These are phyloP conservation scores for Catharus bicknelli DNA, from an alignment of 2,113 vertebrate species.

Conservation along the genomic window DNA sequence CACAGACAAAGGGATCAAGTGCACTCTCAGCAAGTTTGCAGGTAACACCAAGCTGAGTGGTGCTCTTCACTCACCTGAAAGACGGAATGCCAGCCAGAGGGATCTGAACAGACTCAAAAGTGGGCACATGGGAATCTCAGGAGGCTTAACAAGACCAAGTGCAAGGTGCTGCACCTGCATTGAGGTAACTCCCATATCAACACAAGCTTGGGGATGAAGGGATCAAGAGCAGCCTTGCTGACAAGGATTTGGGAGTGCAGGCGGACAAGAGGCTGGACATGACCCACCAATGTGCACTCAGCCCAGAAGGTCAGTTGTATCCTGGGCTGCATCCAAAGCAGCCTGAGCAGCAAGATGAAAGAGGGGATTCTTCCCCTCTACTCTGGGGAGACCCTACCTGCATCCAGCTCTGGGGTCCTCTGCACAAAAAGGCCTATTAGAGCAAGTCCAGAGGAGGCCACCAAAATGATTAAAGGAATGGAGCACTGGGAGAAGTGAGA, in stretches of 20 bases:
- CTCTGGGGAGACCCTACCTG: not conserved
- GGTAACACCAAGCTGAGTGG: not conserved
- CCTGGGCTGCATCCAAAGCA: not conserved
- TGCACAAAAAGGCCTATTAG: not conserved
- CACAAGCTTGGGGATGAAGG: not conserved
- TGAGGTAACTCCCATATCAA: rapidly evolving
- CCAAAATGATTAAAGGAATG: not conserved
- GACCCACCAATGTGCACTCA: not conserved
- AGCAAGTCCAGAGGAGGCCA: not conserved
- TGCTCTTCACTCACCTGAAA: not conserved
- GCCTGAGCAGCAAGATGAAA: rapidly evolving
- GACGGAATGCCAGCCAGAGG: not conserved
- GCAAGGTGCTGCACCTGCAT: not conserved
- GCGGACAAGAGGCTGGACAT: not conserved
- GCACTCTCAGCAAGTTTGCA: not conserved
- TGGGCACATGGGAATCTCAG: not conserved
- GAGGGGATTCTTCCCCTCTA: not conserved
- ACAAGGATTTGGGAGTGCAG: no score
- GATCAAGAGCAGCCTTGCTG: not conserved
- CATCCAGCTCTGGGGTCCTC: not conserved
- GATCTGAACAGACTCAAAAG: not conserved
- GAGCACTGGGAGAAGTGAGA: not conserved
- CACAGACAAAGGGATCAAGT: not conserved
- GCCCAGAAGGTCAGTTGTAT: not conserved
- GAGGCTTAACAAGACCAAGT: not conserved